Evolutionary conservation across 2,113 vertebrate genomes (phyloP), one percentile per base, ranked within the genome.

Genomic region (Poeciliopsis prolifica): DNA sequence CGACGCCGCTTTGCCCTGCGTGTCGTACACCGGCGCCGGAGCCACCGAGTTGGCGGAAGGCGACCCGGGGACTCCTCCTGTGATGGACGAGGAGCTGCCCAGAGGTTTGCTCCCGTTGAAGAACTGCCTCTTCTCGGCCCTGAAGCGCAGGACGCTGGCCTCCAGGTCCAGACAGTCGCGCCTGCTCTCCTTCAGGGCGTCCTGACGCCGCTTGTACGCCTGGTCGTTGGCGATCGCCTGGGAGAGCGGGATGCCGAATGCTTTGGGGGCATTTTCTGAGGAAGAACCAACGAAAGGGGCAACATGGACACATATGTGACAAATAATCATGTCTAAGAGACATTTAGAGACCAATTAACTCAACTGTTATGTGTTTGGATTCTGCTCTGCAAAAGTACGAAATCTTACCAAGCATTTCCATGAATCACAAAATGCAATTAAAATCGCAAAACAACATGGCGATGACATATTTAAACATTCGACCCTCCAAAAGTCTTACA

Each of bases 81-180:
- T 51, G 22, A 81, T 44, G 0, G 85, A 73, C 1, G 85, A 67
- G 26, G 83, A 70, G 65, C 68, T 31, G 68, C 75, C 61, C 65
- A 81, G 51, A 4, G 85, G 63, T 33, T 72, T 91, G 82, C 28
- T 92, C 68, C 92, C 90, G 26, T 90, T 88, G 75, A 89, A 63
- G 31, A 89, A 92, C 61, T 86, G 93, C 0, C 91, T 87, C 79
- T 95, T 95, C 91, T 95, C 92, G 0, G 95, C 95, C 35, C 93
- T 88, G 74, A 97, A 97, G 4, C 61, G 91, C 1, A 94, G 82
- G 24, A 97, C 87, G 0, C 95, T 95, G 2, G 94, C 93, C 81
- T 97, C 96, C 88, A 97, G 91, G 79, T 96, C 94, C 76, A 96
- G 90, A 65, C 96, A 96, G 75, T 95, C 94, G 0, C 96, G 89